These are phyloP conservation scores for Hyperopisus bebe DNA, from an alignment of 2,113 vertebrate genomes.

Conservation along the genomic window DNA sequence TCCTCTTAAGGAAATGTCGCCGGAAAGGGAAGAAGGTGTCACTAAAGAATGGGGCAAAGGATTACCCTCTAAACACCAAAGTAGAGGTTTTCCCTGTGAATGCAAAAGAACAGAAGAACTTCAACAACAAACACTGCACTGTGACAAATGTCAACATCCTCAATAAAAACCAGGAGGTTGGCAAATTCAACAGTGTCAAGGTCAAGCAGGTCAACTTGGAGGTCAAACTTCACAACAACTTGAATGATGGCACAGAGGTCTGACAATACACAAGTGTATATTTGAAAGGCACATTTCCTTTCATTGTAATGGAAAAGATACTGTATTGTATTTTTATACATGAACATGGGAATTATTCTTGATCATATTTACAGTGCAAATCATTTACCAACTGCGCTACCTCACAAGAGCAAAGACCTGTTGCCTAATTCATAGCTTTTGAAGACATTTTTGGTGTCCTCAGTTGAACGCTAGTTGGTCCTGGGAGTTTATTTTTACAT, in stretches of 20 bases:
- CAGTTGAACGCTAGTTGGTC: background rate
- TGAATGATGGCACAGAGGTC: constrained; percentile 89
- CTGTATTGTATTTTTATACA: constrained; percentile 74
- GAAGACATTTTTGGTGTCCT: background rate
- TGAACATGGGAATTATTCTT: constrained; percentile 47
- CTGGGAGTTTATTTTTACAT: background rate
- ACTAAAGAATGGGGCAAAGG: constrained; percentile 45
- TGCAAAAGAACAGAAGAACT: constrained; percentile 53
- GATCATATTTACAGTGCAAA: constrained; percentile 44
- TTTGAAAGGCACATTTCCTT: constrained; percentile 57
- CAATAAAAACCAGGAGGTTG: constrained; percentile 48
- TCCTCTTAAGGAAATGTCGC: constrained; percentile 67
- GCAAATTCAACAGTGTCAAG: constrained; percentile 54
- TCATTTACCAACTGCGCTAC: constrained; percentile 64
- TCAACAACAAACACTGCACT: constrained; percentile 68
- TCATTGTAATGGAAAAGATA: constrained; percentile 46
- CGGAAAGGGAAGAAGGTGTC: constrained; percentile 50
- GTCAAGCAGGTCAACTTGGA: constrained; percentile 85
- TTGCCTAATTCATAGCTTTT: constrained; percentile 21
- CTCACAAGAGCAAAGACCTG: constrained; percentile 50
- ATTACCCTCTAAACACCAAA: constrained; percentile 86
- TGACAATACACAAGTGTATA: constrained; percentile 45
- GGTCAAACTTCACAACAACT: constrained; percentile 84
- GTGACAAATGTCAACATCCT: constrained; percentile 76
- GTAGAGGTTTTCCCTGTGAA: constrained; percentile 71